A percentile compares a stretch with the other conserved stretches of the same genome.
phyloP scores from a whole-genome alignment of 2,113 vertebrate species.

The Apistogramma diplotaenia region DNA sequence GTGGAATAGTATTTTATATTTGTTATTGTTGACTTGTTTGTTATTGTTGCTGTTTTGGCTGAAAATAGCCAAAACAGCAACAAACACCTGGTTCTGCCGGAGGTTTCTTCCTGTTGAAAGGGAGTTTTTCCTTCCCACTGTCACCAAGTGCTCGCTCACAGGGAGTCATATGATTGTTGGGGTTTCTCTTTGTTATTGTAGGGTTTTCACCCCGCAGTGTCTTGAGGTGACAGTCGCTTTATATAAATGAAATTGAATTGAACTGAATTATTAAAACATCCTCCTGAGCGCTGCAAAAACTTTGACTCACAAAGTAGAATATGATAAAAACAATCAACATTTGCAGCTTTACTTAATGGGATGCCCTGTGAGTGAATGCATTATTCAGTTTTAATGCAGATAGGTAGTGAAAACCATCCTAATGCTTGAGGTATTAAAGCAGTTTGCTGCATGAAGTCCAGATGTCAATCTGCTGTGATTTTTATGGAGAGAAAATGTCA shows the following conservation, averaged over 20 bases:
- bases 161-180: neutral
- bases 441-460: constrained; percentile 52
- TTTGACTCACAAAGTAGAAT: neutral
- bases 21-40: neutral
- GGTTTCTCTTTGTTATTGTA: neutral
- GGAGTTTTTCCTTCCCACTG: neutral
- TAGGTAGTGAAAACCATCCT: constrained; percentile 29
- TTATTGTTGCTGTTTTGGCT: neutral
- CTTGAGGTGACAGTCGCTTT: too few species aligned
- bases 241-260: too few species aligned
- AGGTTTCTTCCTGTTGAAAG: neutral
- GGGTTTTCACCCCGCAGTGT: too few species aligned
- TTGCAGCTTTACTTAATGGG: neutral
- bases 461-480: constrained; percentile 55
- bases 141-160: neutral
- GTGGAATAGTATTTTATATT: neutral
- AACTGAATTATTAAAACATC: too few species aligned
- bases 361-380: neutral
- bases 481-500: constrained; percentile 52
- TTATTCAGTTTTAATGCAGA: constrained; percentile 11
- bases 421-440: constrained; percentile 18
- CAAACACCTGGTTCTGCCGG: neutral
- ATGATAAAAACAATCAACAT: neutral
- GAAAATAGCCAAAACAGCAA: too few species aligned
- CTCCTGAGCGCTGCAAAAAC: neutral